Evolutionary conservation across 1,140 invertebrate genomes (phyloP).

Genomic region (Euura lappo): DNA sequence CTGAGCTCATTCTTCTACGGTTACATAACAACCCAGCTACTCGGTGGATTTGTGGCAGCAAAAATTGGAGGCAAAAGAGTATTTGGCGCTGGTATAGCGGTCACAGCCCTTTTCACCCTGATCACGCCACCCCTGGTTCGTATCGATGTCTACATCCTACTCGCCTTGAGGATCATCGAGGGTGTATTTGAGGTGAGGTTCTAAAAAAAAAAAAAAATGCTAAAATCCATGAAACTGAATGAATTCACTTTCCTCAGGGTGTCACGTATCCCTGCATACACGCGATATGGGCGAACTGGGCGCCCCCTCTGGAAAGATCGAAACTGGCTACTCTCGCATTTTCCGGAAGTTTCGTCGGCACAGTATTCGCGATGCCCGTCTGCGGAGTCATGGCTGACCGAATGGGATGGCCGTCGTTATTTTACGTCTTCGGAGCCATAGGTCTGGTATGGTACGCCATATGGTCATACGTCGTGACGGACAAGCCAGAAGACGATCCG

Average conservation of each 20-base stretch:
- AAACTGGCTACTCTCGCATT: conserved; percentile 79
- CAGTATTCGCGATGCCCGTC: conserved; percentile 79
- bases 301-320: conserved; percentile 83
- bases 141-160: conserved; percentile 72
- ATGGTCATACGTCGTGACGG: conserved; percentile 76
- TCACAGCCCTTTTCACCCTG: conserved; percentile 82
- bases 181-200: conserved; percentile 83
- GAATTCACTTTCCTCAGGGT: conserved; percentile 65
- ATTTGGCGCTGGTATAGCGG: conserved; percentile 80
- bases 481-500: conserved; percentile 78
- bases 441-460: conserved; percentile 74
- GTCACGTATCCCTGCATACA: conserved; percentile 91
- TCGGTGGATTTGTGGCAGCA: conserved; percentile 76
- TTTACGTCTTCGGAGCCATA: conserved; percentile 84
- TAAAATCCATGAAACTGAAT: background rate
- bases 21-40: conserved; percentile 75
- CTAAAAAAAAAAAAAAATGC: background rate
- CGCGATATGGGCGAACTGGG: conserved; percentile 87
- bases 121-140: conserved; percentile 80
- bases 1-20: conserved; percentile 90
- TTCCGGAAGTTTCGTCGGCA: conserved; percentile 83
- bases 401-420: conserved; percentile 86
- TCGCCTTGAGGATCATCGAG: conserved; percentile 81
- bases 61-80: conserved; percentile 74
- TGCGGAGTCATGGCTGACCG: conserved; percentile 74